Evolutionary conservation across 2,113 vertebrate species (phyloP).

Genomic region (Thamnaconus septentrionalis): DNA sequence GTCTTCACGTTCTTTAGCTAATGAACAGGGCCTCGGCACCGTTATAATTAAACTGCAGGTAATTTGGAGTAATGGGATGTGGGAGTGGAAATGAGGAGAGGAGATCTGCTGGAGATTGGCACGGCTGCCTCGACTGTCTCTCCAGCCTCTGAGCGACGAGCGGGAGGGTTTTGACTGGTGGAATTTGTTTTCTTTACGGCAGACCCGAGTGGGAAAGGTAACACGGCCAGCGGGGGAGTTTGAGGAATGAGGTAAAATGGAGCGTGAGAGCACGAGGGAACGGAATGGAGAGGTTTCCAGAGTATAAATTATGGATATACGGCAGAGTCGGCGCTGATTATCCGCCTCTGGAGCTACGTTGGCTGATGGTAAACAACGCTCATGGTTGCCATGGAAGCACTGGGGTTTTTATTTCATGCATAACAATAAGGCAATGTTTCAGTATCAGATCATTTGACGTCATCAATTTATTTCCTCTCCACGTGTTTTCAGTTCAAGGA

Average conservation of each 20-base stretch:
- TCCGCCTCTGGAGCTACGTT: too few species aligned
- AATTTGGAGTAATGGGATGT: conserved; percentile 59
- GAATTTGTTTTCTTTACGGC: conserved; percentile 19
- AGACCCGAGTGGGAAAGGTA: neutral
- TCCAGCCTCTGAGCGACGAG: conserved; percentile 8
- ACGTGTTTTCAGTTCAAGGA: too few species aligned
- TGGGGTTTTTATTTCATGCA: too few species aligned
- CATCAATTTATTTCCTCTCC: too few species aligned
- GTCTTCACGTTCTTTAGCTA: conserved; percentile 49
- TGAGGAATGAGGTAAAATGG: conserved; percentile 9
- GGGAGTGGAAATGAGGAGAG: conserved; percentile 34
- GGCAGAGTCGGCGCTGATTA: neutral
- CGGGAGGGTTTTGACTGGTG: conserved; percentile 12
- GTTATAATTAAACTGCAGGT: conserved; percentile 62
- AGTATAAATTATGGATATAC: neutral
- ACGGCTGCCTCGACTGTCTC: conserved; percentile 17
- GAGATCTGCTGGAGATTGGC: conserved; percentile 38
- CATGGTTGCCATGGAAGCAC: too few species aligned
- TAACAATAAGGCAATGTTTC: too few species aligned
- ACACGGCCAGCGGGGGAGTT: neutral
- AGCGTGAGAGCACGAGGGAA: neutral
- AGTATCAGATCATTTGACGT: too few species aligned
- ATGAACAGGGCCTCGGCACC: conserved; percentile 50
- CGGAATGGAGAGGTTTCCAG: neutral
- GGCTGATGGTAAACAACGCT: too few species aligned